Conservation (phyloP, 2,888 invertebrate genomes). For the Erebia palarica region DNA sequence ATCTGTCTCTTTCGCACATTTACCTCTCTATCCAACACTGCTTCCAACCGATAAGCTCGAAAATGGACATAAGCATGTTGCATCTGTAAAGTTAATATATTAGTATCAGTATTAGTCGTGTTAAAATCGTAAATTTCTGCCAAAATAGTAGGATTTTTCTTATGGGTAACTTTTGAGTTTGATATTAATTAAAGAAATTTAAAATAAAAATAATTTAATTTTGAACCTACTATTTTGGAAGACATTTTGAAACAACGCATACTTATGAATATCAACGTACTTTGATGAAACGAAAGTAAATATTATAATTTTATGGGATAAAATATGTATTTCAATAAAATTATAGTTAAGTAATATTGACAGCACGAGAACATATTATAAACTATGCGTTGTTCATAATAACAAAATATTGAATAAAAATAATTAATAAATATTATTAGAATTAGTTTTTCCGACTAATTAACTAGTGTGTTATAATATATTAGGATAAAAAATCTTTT, state of each 20-base stretch:
- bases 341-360: not conserved
- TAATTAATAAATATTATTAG: not conserved
- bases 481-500: not conserved
- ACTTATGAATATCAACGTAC: not conserved
- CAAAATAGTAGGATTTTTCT: constrained; percentile 13
- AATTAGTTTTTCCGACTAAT: not conserved
- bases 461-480: not conserved
- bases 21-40: constrained; percentile 84
- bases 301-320: no score
- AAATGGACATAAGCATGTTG: constrained; percentile 82
- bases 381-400: not conserved
- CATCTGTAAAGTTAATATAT: constrained; percentile 76
- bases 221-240: constrained; percentile 16
- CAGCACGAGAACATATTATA: not conserved
- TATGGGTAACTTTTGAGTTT: not conserved
- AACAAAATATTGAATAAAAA: not conserved
- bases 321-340: no score
- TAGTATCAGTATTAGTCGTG: constrained; percentile 56
- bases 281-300: not conserved
- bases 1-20: constrained; percentile 78
- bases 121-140: constrained; percentile 43
- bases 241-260: constrained; percentile 4
- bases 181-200: not conserved
- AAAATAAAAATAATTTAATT: no score
- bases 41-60: constrained; percentile 83